Conservation (phyloP, 2,113 vertebrate species). For the Passer montanus region DNA sequence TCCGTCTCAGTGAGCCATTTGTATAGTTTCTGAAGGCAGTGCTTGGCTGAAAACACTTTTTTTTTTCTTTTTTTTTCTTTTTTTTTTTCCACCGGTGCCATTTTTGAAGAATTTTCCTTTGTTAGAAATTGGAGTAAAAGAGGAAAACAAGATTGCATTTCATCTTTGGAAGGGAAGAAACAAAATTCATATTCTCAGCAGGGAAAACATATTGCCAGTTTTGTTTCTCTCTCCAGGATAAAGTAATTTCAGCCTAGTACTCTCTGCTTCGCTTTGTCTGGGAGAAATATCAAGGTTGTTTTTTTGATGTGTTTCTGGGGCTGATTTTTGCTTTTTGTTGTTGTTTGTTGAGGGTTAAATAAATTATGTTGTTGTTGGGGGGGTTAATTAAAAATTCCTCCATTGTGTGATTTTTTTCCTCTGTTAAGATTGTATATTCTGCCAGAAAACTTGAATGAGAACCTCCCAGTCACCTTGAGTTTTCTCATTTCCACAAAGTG, state of each 20-base stretch:
- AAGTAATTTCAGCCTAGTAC: background rate
- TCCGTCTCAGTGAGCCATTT: background rate
- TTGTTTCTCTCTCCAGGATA: background rate
- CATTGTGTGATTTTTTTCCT: no score
- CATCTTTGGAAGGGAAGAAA: background rate
- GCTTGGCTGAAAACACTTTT: background rate
- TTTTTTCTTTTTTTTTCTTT: background rate
- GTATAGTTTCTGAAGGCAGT: background rate
- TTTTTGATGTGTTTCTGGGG: background rate
- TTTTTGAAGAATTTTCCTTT: background rate
- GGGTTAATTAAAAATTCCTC: accelerated
- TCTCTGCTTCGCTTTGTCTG: background rate
- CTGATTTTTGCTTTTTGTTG: background rate
- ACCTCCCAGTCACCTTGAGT: background rate
- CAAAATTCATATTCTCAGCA: background rate
- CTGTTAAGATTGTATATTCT: background rate
- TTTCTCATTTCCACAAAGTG: background rate
- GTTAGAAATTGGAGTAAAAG: background rate
- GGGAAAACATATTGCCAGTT: background rate
- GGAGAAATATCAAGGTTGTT: background rate
- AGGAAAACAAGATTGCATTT: background rate
- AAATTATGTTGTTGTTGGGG: background rate
- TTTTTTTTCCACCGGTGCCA: background rate
- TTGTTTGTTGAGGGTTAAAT: no score
- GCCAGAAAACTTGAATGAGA: background rate